Evolutionary conservation across 1,140 invertebrate genomes (phyloP).

Genomic region (Megathymus violae): DNA sequence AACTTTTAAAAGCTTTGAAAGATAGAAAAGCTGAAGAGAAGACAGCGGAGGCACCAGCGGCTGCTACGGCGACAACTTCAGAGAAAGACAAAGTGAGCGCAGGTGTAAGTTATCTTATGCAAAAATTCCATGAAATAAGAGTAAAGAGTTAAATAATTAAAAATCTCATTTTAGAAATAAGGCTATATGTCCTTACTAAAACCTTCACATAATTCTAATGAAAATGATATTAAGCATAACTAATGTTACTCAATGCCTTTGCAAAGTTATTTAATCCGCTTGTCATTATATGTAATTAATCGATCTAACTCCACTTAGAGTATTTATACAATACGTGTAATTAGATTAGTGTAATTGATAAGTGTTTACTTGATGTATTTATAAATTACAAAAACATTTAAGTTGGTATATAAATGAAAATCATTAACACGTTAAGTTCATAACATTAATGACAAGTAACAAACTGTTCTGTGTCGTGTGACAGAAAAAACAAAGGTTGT

Average conservation of each 20-base stretch:
- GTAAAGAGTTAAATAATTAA: slow-evolving; percentile 83
- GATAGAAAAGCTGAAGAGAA: slow-evolving; percentile 95
- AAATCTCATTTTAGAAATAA: slow-evolving; percentile 29
- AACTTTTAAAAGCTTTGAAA: slow-evolving; percentile 93
- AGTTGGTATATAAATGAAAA: background rate
- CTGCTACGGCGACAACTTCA: slow-evolving; percentile 85
- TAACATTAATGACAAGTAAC: background rate
- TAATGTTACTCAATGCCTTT: slow-evolving; percentile 36
- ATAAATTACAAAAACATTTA: slow-evolving; percentile 3
- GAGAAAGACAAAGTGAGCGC: slow-evolving; percentile 88
- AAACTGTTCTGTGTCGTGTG: slow-evolving; percentile 1
- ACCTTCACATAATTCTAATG: slow-evolving; percentile 22
- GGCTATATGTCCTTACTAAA: slow-evolving; percentile 27
- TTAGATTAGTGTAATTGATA: slow-evolving; percentile 7
- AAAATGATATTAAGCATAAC: slow-evolving; percentile 38
- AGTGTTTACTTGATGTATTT: background rate
- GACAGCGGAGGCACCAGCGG: slow-evolving; percentile 86
- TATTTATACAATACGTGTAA: slow-evolving; percentile 4
- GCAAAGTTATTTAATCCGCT: slow-evolving; percentile 50
- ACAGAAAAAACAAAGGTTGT: slow-evolving; percentile 45
- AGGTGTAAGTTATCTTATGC: slow-evolving; percentile 84
- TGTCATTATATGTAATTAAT: slow-evolving; percentile 24
- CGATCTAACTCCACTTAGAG: background rate
- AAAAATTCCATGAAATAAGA: slow-evolving; percentile 86
- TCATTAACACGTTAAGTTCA: background rate